Base-by-base conservation (phyloP, 2,797 vertebrate species). In the Tenualosa ilisha region DNA sequence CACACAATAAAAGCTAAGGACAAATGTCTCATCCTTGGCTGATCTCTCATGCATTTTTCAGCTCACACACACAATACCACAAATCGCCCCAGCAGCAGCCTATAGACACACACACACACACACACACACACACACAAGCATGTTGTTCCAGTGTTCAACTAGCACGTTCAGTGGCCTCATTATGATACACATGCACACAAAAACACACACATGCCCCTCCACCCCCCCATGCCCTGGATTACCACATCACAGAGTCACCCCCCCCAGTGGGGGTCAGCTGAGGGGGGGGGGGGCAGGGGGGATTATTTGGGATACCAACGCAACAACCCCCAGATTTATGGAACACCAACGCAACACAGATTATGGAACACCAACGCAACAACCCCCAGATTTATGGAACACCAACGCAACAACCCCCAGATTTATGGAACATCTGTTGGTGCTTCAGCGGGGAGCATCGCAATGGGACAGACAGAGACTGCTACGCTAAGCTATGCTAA, bases 221-320 rank as follows among this genome's bases (percentile, higher is more conserved):
- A 8, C 31, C 12, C 54, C 54, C 65, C 92, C 90, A 88, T 96
- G 96, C 95, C 95, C 95, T 95, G 95, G 92, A 95, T 96, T 94
- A 93, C 94, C 92, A 93, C 93, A 88, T 93, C 93, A 93, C 94
- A 83, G 92, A 94, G 93, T 95, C 91, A 94, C 61, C 24, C 63
- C n/a, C 61, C 63, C 24, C 1, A 6, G 22, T 59, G 56, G 91
- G 88, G 89, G 90, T 89, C 90, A 87, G 61, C 92, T 91, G 93
- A 91, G 91, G 31, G 68, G 83, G 91, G 31, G 68, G 83, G 92
- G 92, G 89, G 53, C 59, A 84, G 59, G 85, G 88, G 88, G 93
- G 94, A 95, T 96, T 94, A 95, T 94, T 93, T 90, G 59, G 91
- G 91, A 94, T 92, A 90, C 89, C 87, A 88, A 93, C 86, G 65